phyloP scores from a whole-genome alignment of 2,888 invertebrate genomes.

The Cerceris ruficornis region DNA sequence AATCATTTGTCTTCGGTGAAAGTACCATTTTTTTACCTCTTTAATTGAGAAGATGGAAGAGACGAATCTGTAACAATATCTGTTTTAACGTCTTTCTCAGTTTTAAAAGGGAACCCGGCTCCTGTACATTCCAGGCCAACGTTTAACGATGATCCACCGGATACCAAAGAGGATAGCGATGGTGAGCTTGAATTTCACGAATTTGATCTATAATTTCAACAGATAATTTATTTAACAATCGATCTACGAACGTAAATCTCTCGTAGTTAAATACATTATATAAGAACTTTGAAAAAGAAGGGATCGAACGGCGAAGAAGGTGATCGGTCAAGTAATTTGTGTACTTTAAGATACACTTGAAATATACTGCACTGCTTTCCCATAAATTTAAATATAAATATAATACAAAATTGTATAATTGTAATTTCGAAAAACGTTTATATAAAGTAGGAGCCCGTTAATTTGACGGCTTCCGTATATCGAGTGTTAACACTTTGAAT shows the following conservation, averaged over 20 bases:
- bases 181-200: slow-evolving; percentile 63
- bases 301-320: too few relatives aligned
- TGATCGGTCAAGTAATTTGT: too few relatives aligned
- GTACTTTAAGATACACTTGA: too few relatives aligned
- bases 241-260: background rate
- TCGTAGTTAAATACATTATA: too few relatives aligned
- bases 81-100: slow-evolving; percentile 61
- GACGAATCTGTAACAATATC: slow-evolving; percentile 12
- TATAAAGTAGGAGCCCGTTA: too few relatives aligned
- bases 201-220: background rate
- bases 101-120: slow-evolving; percentile 75
- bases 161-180: slow-evolving; percentile 80
- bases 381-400: too few relatives aligned
- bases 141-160: slow-evolving; percentile 78
- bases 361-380: too few relatives aligned
- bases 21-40: slow-evolving; percentile 1
- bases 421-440: too few relatives aligned
- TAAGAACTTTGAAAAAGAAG: too few relatives aligned
- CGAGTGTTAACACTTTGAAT: too few relatives aligned
- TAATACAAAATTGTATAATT: too few relatives aligned
- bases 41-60: background rate
- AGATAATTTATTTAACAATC: background rate
- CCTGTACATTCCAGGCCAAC: slow-evolving; percentile 76
- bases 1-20: slow-evolving; percentile 3
- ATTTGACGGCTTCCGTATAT: too few relatives aligned